Base-by-base conservation (phyloP, 37 sponge, comb jelly and placozoan species). In the Spongia lamella region DNA sequence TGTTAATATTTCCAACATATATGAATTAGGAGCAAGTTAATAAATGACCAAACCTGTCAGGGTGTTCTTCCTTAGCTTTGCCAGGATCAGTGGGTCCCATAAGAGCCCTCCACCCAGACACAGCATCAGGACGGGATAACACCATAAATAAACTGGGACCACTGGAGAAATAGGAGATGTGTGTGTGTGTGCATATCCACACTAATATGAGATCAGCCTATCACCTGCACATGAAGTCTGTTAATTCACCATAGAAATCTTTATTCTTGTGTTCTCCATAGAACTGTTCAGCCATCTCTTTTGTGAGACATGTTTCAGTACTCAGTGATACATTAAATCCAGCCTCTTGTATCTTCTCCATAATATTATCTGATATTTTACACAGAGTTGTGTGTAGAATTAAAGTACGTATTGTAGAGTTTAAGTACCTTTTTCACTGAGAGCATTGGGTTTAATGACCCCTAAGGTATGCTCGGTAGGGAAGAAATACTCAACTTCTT, bases 121-220 rank as follows among this genome's bases (percentile, higher is more conserved):
- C 82, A 29, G 97, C 98, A 64, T 97, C 98, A 31, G 79, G 77
- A 33, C 83, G 75, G 9, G 88, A 83, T 55, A 97, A 70, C 50
- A 97, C 95, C 95, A 97, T 86, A 77, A 97, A 86, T 77, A 94
- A 52, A 25, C 93, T 92, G 21, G 95, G 87, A 26, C 97, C 97
- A 75, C 94, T 92, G 53, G 0, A 49, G 35, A 21, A 55, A 61
- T 33, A 19, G 7, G n/a, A n/a, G n/a, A n/a, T n/a, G n/a, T n/a
- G n/a, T n/a, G n/a, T n/a, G n/a, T n/a, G n/a, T n/a, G 16, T 21
- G 11, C 16, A 52, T 2, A 40, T 63, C 27, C 19, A 37, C 5
- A 33, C 11, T 55, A 20, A 47, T 21, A 73, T 34, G 24, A n/a
- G 30, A 55, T n/a, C 3, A 26, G 22, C 39, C 11, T 32, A 65